Evolutionary conservation across 1,140 invertebrate species (phyloP), one percentile per base, ranked within the genome.

Genomic region (Macrobrachium nipponense): DNA sequence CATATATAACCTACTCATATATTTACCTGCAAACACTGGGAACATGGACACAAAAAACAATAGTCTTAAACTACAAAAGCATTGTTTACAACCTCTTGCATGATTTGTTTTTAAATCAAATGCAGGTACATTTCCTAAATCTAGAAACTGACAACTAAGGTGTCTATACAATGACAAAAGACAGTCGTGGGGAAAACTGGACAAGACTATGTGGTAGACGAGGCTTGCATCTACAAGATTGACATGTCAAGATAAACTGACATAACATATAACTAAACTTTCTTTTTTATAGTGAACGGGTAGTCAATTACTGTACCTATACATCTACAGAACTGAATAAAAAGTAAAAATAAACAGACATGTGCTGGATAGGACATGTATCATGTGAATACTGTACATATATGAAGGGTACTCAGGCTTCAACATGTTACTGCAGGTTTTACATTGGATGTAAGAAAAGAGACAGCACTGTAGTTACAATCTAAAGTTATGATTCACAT

Each of bases 121-220:
- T 64, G 62, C 15, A 64, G 62, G 15, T 36, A 36, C 27, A 36
- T 36, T 36, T 36, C 27, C 27, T 36, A 36, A 36, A 36, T 36
- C 27, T 36, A 36, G 3, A 76, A 76, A 76, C 15, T 76, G 73
- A 76, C 18, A 51, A 76, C 44, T 76, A 27, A 76, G 20, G 44
- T 76, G 36, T 51, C 44, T 68, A 20, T 68, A 68, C n/a, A 20
- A 68, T 68, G 23, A 68, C n/a, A 7, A 68, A 68, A 68, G n/a
- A 20, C 64, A 68, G 11, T 44, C 43, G 44, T n/a, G 10, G 73
- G 17, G 44, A 76, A 75, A 76, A 59, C 12, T 36, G 44, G 44
- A 43, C 27, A 20, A 76, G 44, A 51, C 51, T 51, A 51, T 51
- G 51, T 10, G 51, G 51, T 51, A 51, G 51, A 51, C 51, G 51